These are phyloP conservation scores for Chiloscyllium punctatum DNA, from an alignment of 2,797 vertebrate species.

Conservation along the genomic window DNA sequence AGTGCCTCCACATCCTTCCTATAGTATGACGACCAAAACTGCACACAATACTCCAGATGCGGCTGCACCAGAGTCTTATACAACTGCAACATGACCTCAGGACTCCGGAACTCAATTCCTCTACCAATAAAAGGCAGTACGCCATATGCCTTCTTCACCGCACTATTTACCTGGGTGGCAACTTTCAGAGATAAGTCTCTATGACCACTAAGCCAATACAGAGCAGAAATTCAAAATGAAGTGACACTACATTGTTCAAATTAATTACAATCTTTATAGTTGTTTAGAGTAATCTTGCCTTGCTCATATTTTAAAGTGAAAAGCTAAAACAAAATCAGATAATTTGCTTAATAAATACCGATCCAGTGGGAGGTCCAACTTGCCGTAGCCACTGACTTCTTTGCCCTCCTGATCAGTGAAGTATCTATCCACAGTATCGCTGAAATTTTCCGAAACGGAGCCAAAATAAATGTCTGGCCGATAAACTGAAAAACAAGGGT, in stretches of 20 bases:
- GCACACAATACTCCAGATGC: too few relatives aligned
- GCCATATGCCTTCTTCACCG: too few relatives aligned
- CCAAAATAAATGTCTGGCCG: constrained; percentile 82
- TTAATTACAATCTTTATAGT: neutral
- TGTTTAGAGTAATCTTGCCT: neutral
- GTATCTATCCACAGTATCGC: constrained; percentile 66
- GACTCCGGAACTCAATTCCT: too few relatives aligned
- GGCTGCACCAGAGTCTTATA: too few relatives aligned
- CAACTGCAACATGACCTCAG: too few relatives aligned
- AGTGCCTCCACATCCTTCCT: too few relatives aligned
- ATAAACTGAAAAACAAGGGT: constrained; percentile 71
- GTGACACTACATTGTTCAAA: neutral
- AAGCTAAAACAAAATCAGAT: neutral
- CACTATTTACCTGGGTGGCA: too few relatives aligned
- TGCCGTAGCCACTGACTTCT: constrained; percentile 1
- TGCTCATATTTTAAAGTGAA: neutral
- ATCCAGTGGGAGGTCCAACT: constrained; percentile 53
- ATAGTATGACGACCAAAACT: too few relatives aligned
- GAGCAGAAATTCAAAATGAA: neutral
- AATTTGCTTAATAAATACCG: constrained; percentile 55
- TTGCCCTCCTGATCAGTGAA: constrained; percentile 52
- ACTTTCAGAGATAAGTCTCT: too few relatives aligned
- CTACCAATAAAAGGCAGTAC: too few relatives aligned
- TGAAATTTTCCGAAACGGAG: constrained; percentile 86
- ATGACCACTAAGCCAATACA: too few relatives aligned